Base-by-base conservation (phyloP, 2,888 invertebrate genomes). In the Cheilosia urbana region DNA sequence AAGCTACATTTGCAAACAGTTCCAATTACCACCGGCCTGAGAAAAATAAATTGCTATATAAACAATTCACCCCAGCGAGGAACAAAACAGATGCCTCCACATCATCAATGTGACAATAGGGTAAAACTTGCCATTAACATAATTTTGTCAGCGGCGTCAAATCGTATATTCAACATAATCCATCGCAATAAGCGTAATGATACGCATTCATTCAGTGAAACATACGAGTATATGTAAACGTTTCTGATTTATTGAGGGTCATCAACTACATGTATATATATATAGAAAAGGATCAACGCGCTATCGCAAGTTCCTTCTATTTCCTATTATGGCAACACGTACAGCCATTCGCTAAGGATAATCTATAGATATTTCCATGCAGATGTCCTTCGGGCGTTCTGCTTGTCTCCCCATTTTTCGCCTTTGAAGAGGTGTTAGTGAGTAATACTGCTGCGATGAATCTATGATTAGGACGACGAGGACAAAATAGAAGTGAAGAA, bases 381-480 rank as follows among this genome's bases (percentile, higher is more conserved):
- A 63, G 65, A 80, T 80, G 55, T 55, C 71, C 80, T 47, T 60
- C 40, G 60, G 60, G 60, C 75, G 65, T 34, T 47, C 49, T 51
- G 51, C 21, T 13, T 13, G 42, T 47, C 27, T 53, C 30, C 45
- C 53, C 60, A 17, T 34, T 76, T 75, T 72, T 85, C 47, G 81
- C 62, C 66, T 81, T 81, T 77, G 85, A 73, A 81, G 76, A 85
- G 85, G 85, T 85, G 85, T 85, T 85, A 81, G 81, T 77, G 68
- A 85, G 81, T 72, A 76, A 30, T 30, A 81, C 57, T 81, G 81
- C 76, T 81, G 76, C 60, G 72, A 73, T 81, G 85, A 85, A 85
- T 85, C 81, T 85, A 85, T 85, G 85, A 85, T 85, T 80, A 85
- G 76, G 75, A 76, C 71, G 75, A 84, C 71, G 47, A 58, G 24